Percentiles rank a stretch among this genome's conserved stretches.
phyloP scores from a whole-genome alignment of 2,888 invertebrate genomes.

The Drosophila helvetica region DNA sequence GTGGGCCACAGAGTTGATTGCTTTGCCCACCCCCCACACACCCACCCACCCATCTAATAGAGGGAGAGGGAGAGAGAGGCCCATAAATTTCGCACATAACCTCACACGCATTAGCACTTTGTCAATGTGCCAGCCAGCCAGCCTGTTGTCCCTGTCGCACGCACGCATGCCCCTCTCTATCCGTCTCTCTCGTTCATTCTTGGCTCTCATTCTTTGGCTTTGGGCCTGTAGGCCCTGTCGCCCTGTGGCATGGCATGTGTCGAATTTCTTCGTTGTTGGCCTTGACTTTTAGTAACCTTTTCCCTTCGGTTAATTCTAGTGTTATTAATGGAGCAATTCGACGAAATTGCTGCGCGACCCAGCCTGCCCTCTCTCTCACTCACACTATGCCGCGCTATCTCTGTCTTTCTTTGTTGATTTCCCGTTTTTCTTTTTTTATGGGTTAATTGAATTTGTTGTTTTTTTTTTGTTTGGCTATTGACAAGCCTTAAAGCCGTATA shows the following conservation, averaged over 20 bases:
- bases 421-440: conserved; percentile 33
- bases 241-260: conserved; percentile 53
- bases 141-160: conserved; percentile 26
- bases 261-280: conserved; percentile 69
- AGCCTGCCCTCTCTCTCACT: conserved; percentile 1
- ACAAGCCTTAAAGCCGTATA: conserved; percentile 35
- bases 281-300: conserved; percentile 78
- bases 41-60: not conserved
- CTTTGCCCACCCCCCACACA: not conserved
- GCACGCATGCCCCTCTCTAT: not conserved
- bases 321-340: conserved; percentile 72
- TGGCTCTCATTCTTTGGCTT: not conserved
- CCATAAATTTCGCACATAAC: conserved; percentile 52
- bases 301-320: conserved; percentile 69
- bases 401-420: conserved; percentile 8
- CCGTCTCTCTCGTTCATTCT: not conserved
- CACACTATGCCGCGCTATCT: conserved; percentile 1
- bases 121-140: conserved; percentile 31
- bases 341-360: conserved; percentile 53
- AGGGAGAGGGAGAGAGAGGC: not conserved
- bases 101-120: conserved; percentile 72
- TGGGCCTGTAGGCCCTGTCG: conserved; percentile 1
- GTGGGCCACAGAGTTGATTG: conserved; percentile 21
- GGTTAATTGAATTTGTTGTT: conserved; percentile 64
- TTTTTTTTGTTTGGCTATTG: conserved; percentile 38